Conservation (phyloP, 2,113 vertebrate species). For the Mustela nigripes region DNA sequence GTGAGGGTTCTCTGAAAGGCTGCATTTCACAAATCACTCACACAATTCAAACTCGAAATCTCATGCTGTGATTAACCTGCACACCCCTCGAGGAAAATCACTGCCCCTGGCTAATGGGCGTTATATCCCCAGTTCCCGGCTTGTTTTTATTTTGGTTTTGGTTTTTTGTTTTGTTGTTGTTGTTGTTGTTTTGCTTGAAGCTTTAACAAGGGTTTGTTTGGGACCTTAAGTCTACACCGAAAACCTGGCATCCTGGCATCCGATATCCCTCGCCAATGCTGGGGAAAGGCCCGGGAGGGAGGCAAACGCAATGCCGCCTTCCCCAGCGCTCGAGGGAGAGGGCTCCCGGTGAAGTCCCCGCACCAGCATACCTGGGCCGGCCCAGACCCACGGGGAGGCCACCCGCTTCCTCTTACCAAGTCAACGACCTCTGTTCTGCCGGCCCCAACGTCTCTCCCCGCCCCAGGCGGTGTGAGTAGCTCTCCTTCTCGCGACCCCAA, state of each 20-base stretch:
- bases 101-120: accelerated
- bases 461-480: accelerated
- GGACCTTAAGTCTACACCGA: neutral
- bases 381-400: neutral
- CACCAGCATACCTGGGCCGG: accelerated
- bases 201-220: accelerated
- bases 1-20: neutral
- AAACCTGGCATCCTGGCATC: neutral
- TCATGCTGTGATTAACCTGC: neutral
- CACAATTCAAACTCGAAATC: neutral
- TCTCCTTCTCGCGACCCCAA: accelerated
- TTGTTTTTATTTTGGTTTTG: too few species aligned
- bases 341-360: accelerated
- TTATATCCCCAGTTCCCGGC: neutral
- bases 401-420: neutral
- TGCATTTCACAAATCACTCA: too few species aligned
- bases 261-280: neutral
- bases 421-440: accelerated
- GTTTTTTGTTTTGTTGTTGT: too few species aligned
- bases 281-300: neutral
- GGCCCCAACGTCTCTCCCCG: neutral
- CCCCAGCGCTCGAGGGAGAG: accelerated
- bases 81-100: neutral
- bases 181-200: neutral
- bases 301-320: neutral